Evolutionary conservation across 2,113 vertebrate species (phyloP), one percentile per base, ranked within the genome.

Genomic region (Zosterops lateralis): DNA sequence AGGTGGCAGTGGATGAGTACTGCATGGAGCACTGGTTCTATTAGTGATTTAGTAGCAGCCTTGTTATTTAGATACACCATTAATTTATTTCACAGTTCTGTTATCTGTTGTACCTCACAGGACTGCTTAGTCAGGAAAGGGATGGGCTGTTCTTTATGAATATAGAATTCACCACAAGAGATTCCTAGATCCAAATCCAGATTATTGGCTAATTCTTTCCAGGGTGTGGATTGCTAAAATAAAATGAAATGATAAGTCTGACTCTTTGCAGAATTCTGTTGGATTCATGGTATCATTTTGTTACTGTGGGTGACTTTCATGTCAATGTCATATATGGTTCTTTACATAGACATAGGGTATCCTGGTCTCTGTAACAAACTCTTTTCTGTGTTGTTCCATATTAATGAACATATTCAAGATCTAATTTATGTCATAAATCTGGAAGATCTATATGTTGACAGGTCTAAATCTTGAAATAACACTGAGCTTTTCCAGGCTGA

Each of bases 1-100:
- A 95, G 89, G 44, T 95, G 93, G 87, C 89, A 88, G 89, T 95
- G 71, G 48, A 83, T 94, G 84, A 90, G 68, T 94, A 38, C 12
- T 56, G 10, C 51, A 48, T 34, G 34, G 44, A 85, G 28, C 34
- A 17, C 13, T 77, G 53, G 4, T 50, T 83, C 51, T 1, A 1
- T 76, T 44, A 56, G 8, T 51, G 56, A 32, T 64, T 60, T 44
- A 79, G 32, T 9, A 14, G 22, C 17, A 92, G 19, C 29, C 18
- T 65, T 32, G 4, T 68, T 83, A 74, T 40, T 90, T 74, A 64
- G 44, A 40, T n/a, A 40, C 5, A 25, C 21, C 28, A 15, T 54
- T 67, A 45, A 38, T 80, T 67, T 79, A 53, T 91, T 87, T 87
- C 1, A 1, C 48, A 25, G 24, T 77, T 87, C 25, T 67, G 10